Evolutionary conservation across 2,113 vertebrate genomes (phyloP).

Genomic region (Sardina pilchardus): DNA sequence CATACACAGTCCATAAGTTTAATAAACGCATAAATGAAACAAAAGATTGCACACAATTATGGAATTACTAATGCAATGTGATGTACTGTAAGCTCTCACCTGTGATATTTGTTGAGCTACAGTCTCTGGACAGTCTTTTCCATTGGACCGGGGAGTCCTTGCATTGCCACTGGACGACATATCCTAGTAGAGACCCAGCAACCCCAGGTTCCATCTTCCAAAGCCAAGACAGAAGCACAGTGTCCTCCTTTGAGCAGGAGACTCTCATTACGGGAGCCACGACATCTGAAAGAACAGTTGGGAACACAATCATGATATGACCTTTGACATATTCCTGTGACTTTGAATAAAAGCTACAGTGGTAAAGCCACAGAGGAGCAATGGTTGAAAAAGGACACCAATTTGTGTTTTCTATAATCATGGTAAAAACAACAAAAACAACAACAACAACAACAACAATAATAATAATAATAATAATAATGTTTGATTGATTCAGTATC

Average conservation of each 20-base stretch:
- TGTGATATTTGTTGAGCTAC: slow-evolving; percentile 51
- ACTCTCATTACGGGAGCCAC: slow-evolving; percentile 39
- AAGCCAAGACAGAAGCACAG: slow-evolving; percentile 58
- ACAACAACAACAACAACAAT: not conserved
- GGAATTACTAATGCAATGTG: not conserved
- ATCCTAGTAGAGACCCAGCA: slow-evolving; percentile 38
- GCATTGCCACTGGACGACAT: slow-evolving; percentile 63
- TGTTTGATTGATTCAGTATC: too few relatives aligned
- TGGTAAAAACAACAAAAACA: not conserved
- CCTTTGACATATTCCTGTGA: not conserved
- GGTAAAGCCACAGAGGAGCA: too few relatives aligned
- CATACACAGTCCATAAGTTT: too few relatives aligned
- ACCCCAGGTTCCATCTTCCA: not conserved
- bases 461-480: too few relatives aligned
- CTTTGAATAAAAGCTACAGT: too few relatives aligned
- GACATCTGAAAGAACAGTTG: slow-evolving; percentile 46
- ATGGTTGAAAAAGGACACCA: too few relatives aligned
- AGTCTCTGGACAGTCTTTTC: slow-evolving; percentile 52
- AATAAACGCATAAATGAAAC: too few relatives aligned
- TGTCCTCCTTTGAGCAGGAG: slow-evolving; percentile 34
- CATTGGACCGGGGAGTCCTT: slow-evolving; percentile 52
- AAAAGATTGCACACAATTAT: too few relatives aligned
- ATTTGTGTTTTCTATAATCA: too few relatives aligned
- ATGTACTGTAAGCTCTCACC: slow-evolving; percentile 51
- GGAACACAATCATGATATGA: not conserved